Evolutionary conservation across 1,140 invertebrate genomes (phyloP), one percentile per base, ranked within the genome.

Genomic region (Argopecten irradians): DNA sequence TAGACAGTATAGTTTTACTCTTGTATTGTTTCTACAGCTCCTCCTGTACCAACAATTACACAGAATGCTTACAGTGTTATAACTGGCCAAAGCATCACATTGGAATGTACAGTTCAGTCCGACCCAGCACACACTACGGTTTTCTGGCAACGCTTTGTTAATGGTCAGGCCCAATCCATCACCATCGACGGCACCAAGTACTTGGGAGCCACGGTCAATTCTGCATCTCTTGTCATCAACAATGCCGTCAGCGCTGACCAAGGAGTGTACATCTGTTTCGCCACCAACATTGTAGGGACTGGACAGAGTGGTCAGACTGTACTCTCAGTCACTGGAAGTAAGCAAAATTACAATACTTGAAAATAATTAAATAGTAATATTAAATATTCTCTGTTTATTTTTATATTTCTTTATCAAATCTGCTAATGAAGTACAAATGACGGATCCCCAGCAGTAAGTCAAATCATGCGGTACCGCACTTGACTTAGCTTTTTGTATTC

Each of bases 271-370:
- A 34, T 84, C 0, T 90, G 89, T 71, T 36, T 55, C 8, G 89
- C 89, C 19, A 90, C 86, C 1, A 90, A 90, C 35, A 87, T 32
- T 88, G 86, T 90, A 39, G 89, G 89, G 43, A 88, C 84, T 19
- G 87, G 84, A 71, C 82, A 86, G 33, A 88, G 88, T 71, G 39
- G 43, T 14, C 82, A 82, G 39, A 83, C 88, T n/a, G 71, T 86
- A 34, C 84, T 88, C 11, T 39, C 82, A 34, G 84, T 88, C 1
- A 82, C 82, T 22, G 88, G 88, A 32, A 86, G 84, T 88, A 86
- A 85, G 87, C 85, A 84, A 83, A 85, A 55, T 83, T 83, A 35
- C 87, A 83, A 83, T 83, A 14, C 33, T 34, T 32, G 8, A 34
- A 33, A 5, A 33, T 87, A 39, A 34, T 34, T 22, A 41, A 83